Percentiles rank a stretch among this genome's conserved stretches.
These are phyloP conservation scores for Pipistrellus nathusii DNA, from an alignment of 2,797 vertebrate species.

Conservation along the genomic window DNA sequence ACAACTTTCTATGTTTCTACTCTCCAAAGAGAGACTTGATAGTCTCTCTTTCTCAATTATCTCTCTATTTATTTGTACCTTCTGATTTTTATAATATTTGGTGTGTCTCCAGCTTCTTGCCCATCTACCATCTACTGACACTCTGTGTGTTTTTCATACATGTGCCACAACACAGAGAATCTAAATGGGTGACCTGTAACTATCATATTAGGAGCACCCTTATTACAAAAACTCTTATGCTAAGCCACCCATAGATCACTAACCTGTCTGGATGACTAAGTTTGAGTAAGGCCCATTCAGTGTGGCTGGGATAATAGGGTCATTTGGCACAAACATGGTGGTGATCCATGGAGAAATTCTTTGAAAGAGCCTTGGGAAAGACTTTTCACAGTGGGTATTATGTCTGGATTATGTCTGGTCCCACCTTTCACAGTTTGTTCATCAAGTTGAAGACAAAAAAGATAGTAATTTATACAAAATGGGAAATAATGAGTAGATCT, in stretches of 20 bases:
- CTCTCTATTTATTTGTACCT: constrained; percentile 33
- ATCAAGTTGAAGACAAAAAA: constrained; percentile 15
- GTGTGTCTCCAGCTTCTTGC: neutral
- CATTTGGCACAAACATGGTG: neutral
- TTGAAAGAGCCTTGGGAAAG: neutral
- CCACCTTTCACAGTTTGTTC: neutral
- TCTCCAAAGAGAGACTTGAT: constrained; percentile 3
- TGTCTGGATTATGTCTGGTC: neutral
- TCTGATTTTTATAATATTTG: constrained; percentile 23
- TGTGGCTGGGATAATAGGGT: neutral
- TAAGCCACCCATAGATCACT: neutral
- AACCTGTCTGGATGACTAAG: neutral
- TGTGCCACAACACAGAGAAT: neutral
- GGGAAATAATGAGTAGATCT: constrained; percentile 18
- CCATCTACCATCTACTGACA: neutral
- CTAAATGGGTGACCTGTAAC: neutral
- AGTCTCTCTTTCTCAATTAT: neutral
- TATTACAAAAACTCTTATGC: neutral
- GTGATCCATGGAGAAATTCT: neutral
- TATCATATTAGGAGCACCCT: neutral
- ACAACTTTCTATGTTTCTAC: neutral
- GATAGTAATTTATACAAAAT: neutral
- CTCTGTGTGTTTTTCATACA: neutral
- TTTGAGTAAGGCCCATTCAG: neutral
- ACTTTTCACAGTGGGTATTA: neutral